phyloP scores from a whole-genome alignment of 1,140 invertebrate species.

The Drosophila sechellia region DNA sequence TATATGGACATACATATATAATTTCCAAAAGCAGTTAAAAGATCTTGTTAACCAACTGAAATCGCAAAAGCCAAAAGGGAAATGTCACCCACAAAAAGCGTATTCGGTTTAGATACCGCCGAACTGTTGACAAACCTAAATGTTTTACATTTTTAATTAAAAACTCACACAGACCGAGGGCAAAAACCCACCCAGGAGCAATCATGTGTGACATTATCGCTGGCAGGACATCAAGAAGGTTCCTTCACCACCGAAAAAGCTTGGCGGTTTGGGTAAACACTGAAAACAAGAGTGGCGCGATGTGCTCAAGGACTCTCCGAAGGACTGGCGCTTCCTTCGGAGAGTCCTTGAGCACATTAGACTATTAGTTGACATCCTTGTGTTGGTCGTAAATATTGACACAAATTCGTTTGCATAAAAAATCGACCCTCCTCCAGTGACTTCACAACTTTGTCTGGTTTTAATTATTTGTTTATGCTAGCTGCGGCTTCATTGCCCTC shows the following conservation, averaged over 20 bases:
- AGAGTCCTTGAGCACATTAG: too few relatives aligned
- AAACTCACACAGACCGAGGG: slow-evolving; percentile 49
- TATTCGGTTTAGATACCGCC: slow-evolving; percentile 50
- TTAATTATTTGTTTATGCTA: slow-evolving; percentile 79
- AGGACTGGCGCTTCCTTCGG: too few relatives aligned
- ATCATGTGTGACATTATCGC: slow-evolving; percentile 75
- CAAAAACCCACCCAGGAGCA: slow-evolving; percentile 29
- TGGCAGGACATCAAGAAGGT: slow-evolving; percentile 54
- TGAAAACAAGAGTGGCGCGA: slow-evolving; percentile 16
- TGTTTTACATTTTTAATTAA: slow-evolving; percentile 81
- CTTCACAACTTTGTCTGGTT: slow-evolving; percentile 60
- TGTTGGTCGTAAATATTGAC: slow-evolving; percentile 67
- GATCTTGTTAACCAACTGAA: slow-evolving; percentile 2
- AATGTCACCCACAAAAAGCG: slow-evolving; percentile 37
- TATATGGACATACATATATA: not conserved
- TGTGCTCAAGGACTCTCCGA: slow-evolving; percentile 50
- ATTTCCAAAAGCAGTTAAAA: not conserved
- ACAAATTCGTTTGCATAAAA: slow-evolving; percentile 65
- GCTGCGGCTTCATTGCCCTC: slow-evolving; percentile 50
- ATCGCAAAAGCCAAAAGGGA: slow-evolving; percentile 13
- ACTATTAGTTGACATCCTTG: slow-evolving; percentile 66
- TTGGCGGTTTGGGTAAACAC: slow-evolving; percentile 51
- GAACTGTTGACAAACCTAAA: slow-evolving; percentile 48
- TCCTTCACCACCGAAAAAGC: slow-evolving; percentile 30
- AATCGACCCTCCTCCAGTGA: slow-evolving; percentile 54